Conservation (phyloP, 2,113 vertebrate species). For the Jaculus jaculus region DNA sequence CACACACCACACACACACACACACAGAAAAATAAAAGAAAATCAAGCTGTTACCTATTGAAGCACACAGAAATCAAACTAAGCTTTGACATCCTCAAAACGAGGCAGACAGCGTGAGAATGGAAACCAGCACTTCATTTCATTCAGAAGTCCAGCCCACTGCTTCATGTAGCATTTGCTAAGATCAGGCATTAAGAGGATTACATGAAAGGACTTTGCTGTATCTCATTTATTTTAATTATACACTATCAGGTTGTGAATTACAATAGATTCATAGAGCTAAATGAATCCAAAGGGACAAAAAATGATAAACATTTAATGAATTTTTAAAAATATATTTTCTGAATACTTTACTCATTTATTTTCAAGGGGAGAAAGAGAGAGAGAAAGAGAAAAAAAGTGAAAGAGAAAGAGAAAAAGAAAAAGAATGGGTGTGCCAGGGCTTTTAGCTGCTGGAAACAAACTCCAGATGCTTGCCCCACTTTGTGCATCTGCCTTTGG, state of each 20-base stretch:
- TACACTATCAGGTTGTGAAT: constrained; percentile 10
- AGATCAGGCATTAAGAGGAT: background rate
- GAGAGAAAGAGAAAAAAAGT: too few species aligned
- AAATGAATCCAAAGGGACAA: background rate
- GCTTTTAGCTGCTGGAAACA: too few species aligned
- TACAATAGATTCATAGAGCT: background rate
- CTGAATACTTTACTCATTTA: too few species aligned
- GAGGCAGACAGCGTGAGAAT: background rate
- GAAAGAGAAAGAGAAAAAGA: too few species aligned
- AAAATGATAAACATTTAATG: background rate
- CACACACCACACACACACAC: too few species aligned
- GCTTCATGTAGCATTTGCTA: background rate
- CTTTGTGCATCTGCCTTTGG: too few species aligned
- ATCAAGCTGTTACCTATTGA: background rate
- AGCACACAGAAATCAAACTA: constrained; percentile 21
- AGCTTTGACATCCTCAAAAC: background rate
- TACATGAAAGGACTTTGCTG: background rate
- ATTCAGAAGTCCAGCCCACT: background rate
- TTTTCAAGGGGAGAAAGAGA: too few species aligned
- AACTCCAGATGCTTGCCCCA: too few species aligned
- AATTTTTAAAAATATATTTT: too few species aligned
- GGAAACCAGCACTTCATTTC: background rate
- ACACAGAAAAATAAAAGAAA: too few species aligned
- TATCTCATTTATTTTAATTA: background rate
- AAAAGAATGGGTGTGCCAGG: too few species aligned